Evolutionary conservation across 2,113 vertebrate species (phyloP), one percentile per base, ranked within the genome.

Genomic region (Rynchops niger): DNA sequence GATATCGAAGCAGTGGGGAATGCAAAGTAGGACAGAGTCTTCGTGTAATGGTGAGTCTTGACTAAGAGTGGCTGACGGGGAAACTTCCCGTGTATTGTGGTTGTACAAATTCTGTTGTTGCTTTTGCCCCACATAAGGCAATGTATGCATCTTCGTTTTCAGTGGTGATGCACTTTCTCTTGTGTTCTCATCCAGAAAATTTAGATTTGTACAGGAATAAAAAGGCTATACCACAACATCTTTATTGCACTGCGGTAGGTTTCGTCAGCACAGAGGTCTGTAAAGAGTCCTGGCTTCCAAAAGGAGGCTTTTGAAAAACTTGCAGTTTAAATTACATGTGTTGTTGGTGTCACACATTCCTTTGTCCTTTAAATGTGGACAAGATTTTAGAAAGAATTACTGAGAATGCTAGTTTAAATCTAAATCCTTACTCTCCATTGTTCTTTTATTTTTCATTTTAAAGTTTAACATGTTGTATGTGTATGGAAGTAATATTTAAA

Each of bases 1-100:
- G 99, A 99, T 99, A 98, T 98, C 98, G 43, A 98, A 98, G 67
- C 98, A 98, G 77, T 99, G 99, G 99, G 99, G 99, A 55, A 97
- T 98, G 79, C 98, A 98, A 32, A 98, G 97, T 36, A 98, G 99
- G 95, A 98, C 98, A 9, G 99, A 99, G 45, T 95, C 98, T 15
- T 94, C 99, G 0, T 98, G 99, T 94, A 99, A 99, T 53, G 99
- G 99, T 99, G 98, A 96, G 98, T 94, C 70, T 36, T 55, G 90
- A 36, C 69, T 49, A 11, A 73, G 76, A 11, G 5, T 16, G 32
- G 34, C 47, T 65, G 40, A 18, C 6, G 6, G 52, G 43, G 34
- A 52, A 84, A 13, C 47, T 72, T 91, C 15, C 40, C 62, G 40
- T 22, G 1, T 34, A 1, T 63, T 82, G 55, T 55, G 14, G 4